Conservation (phyloP, 1,140 invertebrate genomes). For the Bactericera cockerelli region DNA sequence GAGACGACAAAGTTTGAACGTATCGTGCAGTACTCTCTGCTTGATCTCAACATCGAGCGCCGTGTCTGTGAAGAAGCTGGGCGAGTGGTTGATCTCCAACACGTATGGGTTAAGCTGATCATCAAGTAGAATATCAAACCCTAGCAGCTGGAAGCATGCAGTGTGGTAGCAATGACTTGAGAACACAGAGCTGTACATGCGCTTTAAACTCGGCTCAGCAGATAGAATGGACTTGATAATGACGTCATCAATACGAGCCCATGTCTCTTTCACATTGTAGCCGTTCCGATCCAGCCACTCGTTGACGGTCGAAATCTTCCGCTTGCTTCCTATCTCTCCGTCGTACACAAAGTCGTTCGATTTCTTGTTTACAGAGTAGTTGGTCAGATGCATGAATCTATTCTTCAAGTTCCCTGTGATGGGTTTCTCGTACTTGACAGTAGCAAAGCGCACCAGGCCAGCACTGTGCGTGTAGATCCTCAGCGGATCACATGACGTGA, state of each 20-base stretch:
- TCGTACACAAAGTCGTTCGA: slow-evolving; percentile 60
- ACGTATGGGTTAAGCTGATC: slow-evolving; percentile 66
- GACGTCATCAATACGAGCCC: slow-evolving; percentile 75
- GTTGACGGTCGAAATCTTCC: no score
- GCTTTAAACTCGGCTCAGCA: slow-evolving; percentile 67
- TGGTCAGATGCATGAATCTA: slow-evolving; percentile 76
- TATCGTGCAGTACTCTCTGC: slow-evolving; percentile 60
- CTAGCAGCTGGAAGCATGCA: slow-evolving; percentile 78
- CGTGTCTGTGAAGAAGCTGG: slow-evolving; percentile 77
- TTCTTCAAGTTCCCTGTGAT: slow-evolving; percentile 48
- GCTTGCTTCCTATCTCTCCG: no score
- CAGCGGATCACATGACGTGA: slow-evolving; percentile 82
- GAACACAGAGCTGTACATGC: slow-evolving; percentile 77
- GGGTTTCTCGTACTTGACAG: slow-evolving; percentile 65
- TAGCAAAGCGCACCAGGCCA: slow-evolving; percentile 73
- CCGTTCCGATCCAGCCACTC: slow-evolving; percentile 48
- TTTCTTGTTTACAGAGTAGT: slow-evolving; percentile 73
- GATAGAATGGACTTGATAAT: slow-evolving; percentile 79
- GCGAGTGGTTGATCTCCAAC: slow-evolving; percentile 82
- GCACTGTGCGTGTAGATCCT: slow-evolving; percentile 77
- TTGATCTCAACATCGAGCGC: slow-evolving; percentile 70
- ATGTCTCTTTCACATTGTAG: slow-evolving; percentile 55
- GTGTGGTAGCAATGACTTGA: slow-evolving; percentile 65
- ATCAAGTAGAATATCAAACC: slow-evolving; percentile 75
- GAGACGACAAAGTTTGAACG: slow-evolving; percentile 66